Conservation (phyloP, 2,888 invertebrate genomes). For the Ferdinandea cuprea region DNA sequence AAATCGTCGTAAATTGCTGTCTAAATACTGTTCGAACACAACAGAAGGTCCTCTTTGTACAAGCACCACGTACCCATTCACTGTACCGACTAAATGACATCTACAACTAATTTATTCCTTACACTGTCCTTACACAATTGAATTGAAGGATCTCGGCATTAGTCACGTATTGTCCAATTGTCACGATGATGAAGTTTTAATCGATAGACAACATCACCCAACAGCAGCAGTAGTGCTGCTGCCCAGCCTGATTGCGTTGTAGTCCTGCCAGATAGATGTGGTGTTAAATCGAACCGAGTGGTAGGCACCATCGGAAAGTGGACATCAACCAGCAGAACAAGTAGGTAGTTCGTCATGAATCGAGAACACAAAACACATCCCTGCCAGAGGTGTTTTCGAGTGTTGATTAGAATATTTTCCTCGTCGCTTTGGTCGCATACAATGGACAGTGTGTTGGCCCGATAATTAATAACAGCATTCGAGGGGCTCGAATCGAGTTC, state of each 20-base stretch:
- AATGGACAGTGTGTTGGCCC: neutral
- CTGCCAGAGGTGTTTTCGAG: conserved; percentile 26
- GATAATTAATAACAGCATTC: conserved; percentile 40
- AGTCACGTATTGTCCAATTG: conserved; percentile 73
- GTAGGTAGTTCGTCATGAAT: conserved; percentile 44
- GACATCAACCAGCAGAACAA: conserved; percentile 27
- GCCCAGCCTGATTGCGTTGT: no score
- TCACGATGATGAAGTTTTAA: conserved; percentile 72
- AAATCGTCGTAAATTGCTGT: conserved; percentile 51
- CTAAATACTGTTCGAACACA: conserved; percentile 16
- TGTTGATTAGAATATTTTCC: conserved; percentile 57
- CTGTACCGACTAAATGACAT: conserved; percentile 39
- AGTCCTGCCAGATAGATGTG: conserved; percentile 1
- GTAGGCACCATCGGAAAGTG: conserved; percentile 34
- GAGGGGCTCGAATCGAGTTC: conserved; percentile 24
- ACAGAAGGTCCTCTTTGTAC: conserved; percentile 2
- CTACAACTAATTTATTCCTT: conserved; percentile 70
- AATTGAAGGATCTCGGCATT: conserved; percentile 64
- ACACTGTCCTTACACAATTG: conserved; percentile 60
- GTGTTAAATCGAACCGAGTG: conserved; percentile 13
- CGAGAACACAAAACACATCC: conserved; percentile 22
- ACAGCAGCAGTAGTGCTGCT: no score
- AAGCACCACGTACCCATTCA: neutral
- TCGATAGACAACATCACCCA: conserved; percentile 63
- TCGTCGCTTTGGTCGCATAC: neutral